Conservation (phyloP, 2,113 vertebrate genomes). For the Crypturellus undulatus region DNA sequence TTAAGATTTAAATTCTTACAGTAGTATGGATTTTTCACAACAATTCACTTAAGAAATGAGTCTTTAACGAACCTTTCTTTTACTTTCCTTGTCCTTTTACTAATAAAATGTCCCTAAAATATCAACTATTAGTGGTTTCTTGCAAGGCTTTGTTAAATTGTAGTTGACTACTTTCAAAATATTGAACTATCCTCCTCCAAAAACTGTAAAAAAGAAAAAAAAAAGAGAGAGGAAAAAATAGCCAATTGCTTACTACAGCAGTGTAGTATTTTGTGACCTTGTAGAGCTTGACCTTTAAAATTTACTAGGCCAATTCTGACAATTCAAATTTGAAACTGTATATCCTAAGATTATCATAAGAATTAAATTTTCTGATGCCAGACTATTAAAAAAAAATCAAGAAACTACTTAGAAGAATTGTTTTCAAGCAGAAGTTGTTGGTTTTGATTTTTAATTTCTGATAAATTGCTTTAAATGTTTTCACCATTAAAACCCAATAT, state of each 20-base stretch:
- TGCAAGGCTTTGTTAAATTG: not conserved
- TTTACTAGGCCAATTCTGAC: not conserved
- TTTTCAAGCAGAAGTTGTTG: not conserved
- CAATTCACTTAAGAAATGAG: not conserved
- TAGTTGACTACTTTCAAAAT: no score
- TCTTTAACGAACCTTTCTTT: not conserved
- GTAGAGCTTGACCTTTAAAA: not conserved
- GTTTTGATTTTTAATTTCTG: not conserved
- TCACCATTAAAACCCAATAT: not conserved
- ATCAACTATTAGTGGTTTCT: not conserved
- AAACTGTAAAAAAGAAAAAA: not conserved
- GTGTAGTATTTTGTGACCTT: not conserved
- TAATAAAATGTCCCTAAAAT: not conserved
- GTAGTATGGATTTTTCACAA: not conserved
- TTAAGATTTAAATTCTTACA: not conserved
- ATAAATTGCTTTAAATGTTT: not conserved
- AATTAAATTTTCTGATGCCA: not conserved
- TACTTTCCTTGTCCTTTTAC: not conserved
- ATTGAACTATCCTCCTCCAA: not conserved
- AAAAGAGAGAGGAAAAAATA: not conserved
- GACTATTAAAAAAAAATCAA: not conserved
- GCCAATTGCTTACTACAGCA: not conserved
- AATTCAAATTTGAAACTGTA: not conserved
- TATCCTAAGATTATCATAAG: not conserved
- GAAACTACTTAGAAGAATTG: not conserved